These are phyloP conservation scores for Polyommatus iphigenia DNA, from an alignment of 2,888 invertebrate species.

Conservation along the genomic window DNA sequence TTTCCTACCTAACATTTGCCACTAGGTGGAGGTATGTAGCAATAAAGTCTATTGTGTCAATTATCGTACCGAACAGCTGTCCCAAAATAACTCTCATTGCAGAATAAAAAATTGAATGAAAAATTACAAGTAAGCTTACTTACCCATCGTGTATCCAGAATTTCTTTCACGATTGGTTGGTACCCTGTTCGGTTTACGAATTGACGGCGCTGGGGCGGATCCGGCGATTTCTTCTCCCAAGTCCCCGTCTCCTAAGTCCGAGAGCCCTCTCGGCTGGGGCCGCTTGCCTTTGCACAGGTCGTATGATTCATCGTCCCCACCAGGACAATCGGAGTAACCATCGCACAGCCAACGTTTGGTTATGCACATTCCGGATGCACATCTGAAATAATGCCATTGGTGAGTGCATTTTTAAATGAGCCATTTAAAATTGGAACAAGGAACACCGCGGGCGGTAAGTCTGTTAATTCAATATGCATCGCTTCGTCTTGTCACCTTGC, in stretches of 20 bases:
- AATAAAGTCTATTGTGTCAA: too few species aligned
- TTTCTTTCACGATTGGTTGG: constrained; percentile 41
- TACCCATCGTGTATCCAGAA: constrained; percentile 20
- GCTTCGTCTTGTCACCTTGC: too few species aligned
- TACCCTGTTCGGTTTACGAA: constrained; percentile 55
- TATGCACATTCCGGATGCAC: constrained; percentile 65
- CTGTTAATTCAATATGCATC: too few species aligned
- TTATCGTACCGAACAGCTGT: too few species aligned
- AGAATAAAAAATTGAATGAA: too few species aligned
- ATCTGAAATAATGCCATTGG: constrained; percentile 49
- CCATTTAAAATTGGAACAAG: background rate
- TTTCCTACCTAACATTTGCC: too few species aligned
- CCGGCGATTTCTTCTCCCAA: constrained; percentile 65
- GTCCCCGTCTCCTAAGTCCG: constrained; percentile 42
- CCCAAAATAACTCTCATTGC: too few species aligned
- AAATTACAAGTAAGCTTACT: background rate
- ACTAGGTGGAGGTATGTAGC: too few species aligned
- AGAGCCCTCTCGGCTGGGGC: background rate
- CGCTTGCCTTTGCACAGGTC: constrained; percentile 45
- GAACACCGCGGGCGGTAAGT: too few species aligned
- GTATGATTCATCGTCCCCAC: constrained; percentile 64
- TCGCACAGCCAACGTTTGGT: constrained; percentile 71
- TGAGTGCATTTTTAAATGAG: background rate
- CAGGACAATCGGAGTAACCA: constrained; percentile 70
- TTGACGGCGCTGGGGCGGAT: constrained; percentile 65